Conservation (phyloP, 2,797 vertebrate genomes). For the Sebastes steindachneri region DNA sequence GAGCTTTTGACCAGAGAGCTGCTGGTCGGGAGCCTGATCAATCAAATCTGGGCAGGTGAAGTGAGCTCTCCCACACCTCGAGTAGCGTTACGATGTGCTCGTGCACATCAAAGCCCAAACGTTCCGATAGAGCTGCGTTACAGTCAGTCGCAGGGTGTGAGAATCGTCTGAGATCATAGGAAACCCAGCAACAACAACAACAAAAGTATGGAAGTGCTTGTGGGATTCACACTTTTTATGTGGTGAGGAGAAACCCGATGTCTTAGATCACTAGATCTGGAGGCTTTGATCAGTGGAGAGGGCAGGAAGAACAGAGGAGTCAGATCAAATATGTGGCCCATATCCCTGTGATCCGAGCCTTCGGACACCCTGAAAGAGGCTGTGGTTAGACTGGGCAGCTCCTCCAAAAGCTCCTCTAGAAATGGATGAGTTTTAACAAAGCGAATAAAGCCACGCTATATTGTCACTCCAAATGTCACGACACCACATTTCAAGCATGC, state of each 20-base stretch:
- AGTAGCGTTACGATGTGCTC: too few relatives aligned
- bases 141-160: background rate
- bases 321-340: background rate
- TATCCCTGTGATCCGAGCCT: background rate
- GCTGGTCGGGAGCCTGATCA: background rate
- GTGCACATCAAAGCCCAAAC: background rate
- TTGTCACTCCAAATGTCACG: background rate
- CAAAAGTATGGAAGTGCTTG: background rate
- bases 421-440: background rate
- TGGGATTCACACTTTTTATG: background rate
- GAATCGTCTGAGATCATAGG: background rate
- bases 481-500: conserved; percentile 16
- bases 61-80: background rate
- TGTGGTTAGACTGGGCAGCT: background rate
- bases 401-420: background rate
- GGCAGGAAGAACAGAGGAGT: background rate
- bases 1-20: background rate
- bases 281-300: background rate
- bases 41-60: background rate
- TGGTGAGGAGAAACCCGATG: background rate
- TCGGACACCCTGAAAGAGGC: background rate
- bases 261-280: background rate
- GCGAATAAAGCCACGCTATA: background rate
- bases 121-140: background rate
- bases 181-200: background rate